These are phyloP conservation scores for Apis laboriosa DNA, from an alignment of 1,140 invertebrate species.

Conservation along the genomic window DNA sequence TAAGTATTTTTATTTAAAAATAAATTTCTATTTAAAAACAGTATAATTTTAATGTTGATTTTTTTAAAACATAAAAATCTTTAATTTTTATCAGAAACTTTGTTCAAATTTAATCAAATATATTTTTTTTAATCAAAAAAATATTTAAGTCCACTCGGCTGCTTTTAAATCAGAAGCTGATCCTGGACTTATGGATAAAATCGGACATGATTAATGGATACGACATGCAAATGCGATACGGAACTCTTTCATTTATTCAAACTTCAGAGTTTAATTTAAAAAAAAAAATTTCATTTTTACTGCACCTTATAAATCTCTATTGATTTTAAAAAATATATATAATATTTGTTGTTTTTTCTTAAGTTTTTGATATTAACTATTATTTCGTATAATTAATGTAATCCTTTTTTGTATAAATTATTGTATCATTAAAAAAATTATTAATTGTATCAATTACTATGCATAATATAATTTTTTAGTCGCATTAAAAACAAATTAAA, in stretches of 20 bases:
- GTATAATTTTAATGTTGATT: neutral
- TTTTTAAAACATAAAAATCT: neutral
- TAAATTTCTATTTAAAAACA: neutral
- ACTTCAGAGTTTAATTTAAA: neutral
- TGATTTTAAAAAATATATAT: neutral
- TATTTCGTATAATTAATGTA: neutral
- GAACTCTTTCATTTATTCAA: no score
- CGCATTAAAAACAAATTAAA: constrained; percentile 24
- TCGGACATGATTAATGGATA: no score
- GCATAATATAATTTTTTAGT: neutral
- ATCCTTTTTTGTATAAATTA: constrained; percentile 8
- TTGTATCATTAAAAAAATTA: neutral
- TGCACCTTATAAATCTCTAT: neutral
- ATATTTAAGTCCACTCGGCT: no score
- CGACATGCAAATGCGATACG: no score
- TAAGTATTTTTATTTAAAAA: neutral
- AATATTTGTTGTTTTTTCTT: neutral
- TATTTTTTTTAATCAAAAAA: no score
- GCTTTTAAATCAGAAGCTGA: no score
- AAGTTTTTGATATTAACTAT: neutral
- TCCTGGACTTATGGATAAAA: no score
- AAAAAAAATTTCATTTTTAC: neutral
- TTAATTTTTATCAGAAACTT: neutral
- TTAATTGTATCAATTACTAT: constrained; percentile 25
- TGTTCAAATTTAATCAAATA: no score